Percentiles rank a stretch among this genome's conserved stretches.
Evolutionary conservation across 1,140 invertebrate genomes (phyloP).

Genomic region (Hermetia illucens): DNA sequence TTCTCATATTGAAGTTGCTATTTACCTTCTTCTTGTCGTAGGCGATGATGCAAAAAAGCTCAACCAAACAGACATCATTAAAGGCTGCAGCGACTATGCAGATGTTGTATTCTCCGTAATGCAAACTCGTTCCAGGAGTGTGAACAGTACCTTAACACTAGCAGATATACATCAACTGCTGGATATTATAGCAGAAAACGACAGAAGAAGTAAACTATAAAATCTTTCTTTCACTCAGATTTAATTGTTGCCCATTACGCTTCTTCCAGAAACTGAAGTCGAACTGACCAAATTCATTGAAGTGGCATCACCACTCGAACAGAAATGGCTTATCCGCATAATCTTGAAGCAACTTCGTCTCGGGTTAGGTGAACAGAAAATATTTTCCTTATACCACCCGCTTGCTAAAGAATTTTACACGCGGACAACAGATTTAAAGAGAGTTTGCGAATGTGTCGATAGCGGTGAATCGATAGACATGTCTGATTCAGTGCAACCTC

Average conservation of each 20-base stretch:
- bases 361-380: slow-evolving; percentile 50
- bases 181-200: slow-evolving; percentile 48
- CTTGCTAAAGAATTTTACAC: slow-evolving; percentile 67
- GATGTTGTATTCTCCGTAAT: slow-evolving; percentile 55
- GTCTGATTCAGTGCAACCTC: slow-evolving; percentile 52
- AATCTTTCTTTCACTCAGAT: neutral
- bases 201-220: slow-evolving; percentile 22
- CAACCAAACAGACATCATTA: slow-evolving; percentile 36
- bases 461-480: slow-evolving; percentile 5
- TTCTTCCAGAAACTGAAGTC: slow-evolving; percentile 33
- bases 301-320: slow-evolving; percentile 51
- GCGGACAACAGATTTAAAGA: slow-evolving; percentile 51
- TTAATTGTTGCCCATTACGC: slow-evolving; percentile 6
- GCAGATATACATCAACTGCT: slow-evolving; percentile 52
- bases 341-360: slow-evolving; percentile 72
- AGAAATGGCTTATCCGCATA: slow-evolving; percentile 82
- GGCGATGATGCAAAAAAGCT: slow-evolving; percentile 49
- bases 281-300: slow-evolving; percentile 39
- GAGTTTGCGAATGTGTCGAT: slow-evolving; percentile 34
- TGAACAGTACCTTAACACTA: slow-evolving; percentile 35
- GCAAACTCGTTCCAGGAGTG: slow-evolving; percentile 41
- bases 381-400: slow-evolving; percentile 58
- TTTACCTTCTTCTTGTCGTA: neutral
- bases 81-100: slow-evolving; percentile 48
- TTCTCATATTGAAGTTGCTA: no score